Percentiles rank a stretch among this genome's conserved stretches.
These are phyloP conservation scores for Andrena minutula DNA, from an alignment of 2,888 invertebrate species.

Conservation along the genomic window DNA sequence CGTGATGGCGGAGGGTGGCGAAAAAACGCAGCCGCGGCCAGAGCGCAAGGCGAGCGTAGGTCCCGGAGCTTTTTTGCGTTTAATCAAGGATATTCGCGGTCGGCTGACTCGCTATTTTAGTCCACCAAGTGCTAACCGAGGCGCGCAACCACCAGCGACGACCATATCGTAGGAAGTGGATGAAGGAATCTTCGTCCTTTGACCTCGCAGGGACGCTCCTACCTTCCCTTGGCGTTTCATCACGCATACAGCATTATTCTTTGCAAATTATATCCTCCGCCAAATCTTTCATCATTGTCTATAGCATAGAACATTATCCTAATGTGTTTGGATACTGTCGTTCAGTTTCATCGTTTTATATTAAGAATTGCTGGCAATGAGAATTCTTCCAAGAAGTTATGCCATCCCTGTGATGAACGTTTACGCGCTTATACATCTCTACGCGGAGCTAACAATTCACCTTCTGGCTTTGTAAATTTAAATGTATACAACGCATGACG, in stretches of 20 bases:
- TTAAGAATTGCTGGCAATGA: neutral
- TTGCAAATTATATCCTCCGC: neutral
- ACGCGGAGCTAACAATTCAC: constrained; percentile 47
- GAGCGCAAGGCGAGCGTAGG: constrained; percentile 63
- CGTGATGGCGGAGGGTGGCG: constrained; percentile 74
- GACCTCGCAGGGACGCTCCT: constrained; percentile 59
- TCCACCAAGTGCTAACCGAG: constrained; percentile 71
- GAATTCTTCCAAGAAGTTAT: constrained; percentile 13
- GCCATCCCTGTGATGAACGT: constrained; percentile 44
- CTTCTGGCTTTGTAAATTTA: constrained; percentile 67
- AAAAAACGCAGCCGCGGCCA: constrained; percentile 72
- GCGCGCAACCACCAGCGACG: constrained; percentile 69
- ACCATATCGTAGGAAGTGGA: constrained; percentile 70
- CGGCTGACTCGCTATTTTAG: constrained; percentile 77
- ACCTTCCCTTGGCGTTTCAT: constrained; percentile 12
- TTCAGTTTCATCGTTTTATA: neutral
- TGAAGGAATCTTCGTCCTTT: constrained; percentile 74
- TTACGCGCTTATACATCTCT: constrained; percentile 29
- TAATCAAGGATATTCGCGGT: constrained; percentile 85
- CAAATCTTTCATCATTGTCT: neutral
- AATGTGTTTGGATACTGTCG: neutral
- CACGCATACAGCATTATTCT: neutral
- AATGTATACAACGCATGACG: constrained; percentile 62
- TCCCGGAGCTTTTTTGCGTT: constrained; percentile 80
- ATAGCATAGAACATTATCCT: neutral